phyloP scores from a whole-genome alignment of 2,888 invertebrate species.

The Crematogaster levior region DNA sequence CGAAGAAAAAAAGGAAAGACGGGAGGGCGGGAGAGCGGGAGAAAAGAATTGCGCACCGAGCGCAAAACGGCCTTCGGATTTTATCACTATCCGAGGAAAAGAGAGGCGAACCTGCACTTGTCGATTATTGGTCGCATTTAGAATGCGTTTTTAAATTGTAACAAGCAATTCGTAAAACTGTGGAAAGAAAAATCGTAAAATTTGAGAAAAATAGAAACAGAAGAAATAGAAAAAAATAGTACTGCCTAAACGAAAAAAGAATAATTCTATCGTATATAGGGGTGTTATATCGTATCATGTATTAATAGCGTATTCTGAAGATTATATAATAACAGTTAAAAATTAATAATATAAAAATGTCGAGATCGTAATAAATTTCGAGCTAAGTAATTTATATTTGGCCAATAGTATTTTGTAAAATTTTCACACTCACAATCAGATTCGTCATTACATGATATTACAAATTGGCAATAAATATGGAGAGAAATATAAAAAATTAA shows the following conservation, averaged over 20 bases:
- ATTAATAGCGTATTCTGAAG: not conserved
- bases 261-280: not conserved
- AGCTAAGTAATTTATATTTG: not conserved
- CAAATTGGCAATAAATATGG: not conserved
- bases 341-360: not conserved
- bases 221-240: too few species aligned
- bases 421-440: not conserved
- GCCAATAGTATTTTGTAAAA: not conserved
- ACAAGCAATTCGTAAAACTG: not conserved
- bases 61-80: slow-evolving; percentile 70
- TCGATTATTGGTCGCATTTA: slow-evolving; percentile 20
- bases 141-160: not conserved
- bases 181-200: not conserved
- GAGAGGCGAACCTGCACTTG: slow-evolving; percentile 36
- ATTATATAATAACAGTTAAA: too few species aligned
- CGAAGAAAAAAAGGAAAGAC: slow-evolving; percentile 66
- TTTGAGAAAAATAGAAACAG: not conserved
- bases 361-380: not conserved
- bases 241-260: not conserved
- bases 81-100: slow-evolving; percentile 70
- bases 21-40: slow-evolving; percentile 56
- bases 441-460: not conserved
- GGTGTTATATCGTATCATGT: not conserved
- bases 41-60: slow-evolving; percentile 75
- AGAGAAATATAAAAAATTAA: too few species aligned